Base-by-base conservation (phyloP, 2,797 vertebrate species). In the Sitta carolinensis region DNA sequence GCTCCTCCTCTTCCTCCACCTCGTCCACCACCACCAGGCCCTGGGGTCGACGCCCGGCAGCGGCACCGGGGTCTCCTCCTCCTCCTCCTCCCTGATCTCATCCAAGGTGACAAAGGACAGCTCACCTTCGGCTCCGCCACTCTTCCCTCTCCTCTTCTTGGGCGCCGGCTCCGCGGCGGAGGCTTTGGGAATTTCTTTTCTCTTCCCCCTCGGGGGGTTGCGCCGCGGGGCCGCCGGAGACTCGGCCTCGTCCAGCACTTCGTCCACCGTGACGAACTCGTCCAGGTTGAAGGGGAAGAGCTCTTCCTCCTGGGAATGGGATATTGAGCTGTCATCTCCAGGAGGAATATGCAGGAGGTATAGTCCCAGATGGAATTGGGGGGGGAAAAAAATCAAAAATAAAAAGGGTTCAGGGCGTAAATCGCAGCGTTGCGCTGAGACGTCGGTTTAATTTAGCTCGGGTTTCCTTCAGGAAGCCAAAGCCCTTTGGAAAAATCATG, bases 251-350 rank as follows among this genome's bases (percentile, higher is more conserved):
- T 99, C 98, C 19, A 97, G 93, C 8, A 99, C 98, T 94, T 99
- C 99, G 68, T 99, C 99, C 92, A 99, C 98, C 1, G 98, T 99
- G 50, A 99, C 98, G 94, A 99, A 99, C 90, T 99, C 99, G 29
- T 98, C 98, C 95, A 99, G 96, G 96, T 99, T 98, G 52, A 98
- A 98, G 1, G 98, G 97, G 61, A 98, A 95, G 8, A 90, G 67
- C 29, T 98, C 97, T n/a, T 97, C 95, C 26, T 98, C 97, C 94
- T 97, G 13, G 7, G 15, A 23, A 42, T 0, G n/a, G 47, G 13
- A 21, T 1, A 29, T 1, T 45, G 0, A 1, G 5, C 0, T 1
- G 45, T 18, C 27, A 7, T 0, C 17, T 14, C 6, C 43, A 5
- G 23, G 25, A 36, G 48, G 42, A 43, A 43, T 16, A 43, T 16